Evolutionary conservation across 2,113 vertebrate species (phyloP).

Genomic region (Neomonachus schauinslandi): DNA sequence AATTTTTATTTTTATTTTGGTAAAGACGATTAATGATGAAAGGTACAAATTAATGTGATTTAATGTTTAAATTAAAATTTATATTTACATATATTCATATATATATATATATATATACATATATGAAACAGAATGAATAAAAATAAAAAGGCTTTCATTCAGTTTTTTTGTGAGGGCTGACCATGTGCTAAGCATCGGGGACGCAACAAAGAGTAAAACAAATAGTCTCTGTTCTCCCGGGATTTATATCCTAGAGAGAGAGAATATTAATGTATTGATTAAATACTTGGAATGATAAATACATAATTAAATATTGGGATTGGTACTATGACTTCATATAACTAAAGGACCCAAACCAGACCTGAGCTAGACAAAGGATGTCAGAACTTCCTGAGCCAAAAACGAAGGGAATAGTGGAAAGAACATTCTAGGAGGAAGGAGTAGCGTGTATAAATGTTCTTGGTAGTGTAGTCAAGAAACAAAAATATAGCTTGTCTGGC

Average conservation of each 20-base stretch:
- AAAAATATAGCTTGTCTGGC: not conserved
- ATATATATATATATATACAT: not conserved
- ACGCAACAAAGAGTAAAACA: not conserved
- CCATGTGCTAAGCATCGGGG: not conserved
- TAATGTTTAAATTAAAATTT: not conserved
- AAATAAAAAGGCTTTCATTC: not conserved
- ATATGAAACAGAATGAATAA: not conserved
- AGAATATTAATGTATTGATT: not conserved
- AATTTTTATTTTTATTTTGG: not conserved
- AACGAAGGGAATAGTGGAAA: not conserved
- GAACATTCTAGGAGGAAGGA: not conserved
- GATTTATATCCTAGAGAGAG: not conserved
- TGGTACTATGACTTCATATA: not conserved
- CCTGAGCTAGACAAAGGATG: not conserved
- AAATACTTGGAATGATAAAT: not conserved
- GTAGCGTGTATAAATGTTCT: not conserved
- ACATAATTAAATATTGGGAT: not conserved
- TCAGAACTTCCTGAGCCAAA: not conserved
- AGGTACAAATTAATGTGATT: not conserved
- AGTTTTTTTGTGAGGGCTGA: not conserved
- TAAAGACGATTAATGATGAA: not conserved
- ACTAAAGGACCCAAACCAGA: not conserved
- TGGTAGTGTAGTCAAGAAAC: not conserved
- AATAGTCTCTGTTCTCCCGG: not conserved
- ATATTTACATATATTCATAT: no score